A percentile compares a stretch with the other conserved stretches of the same genome.
Conservation (phyloP, 2,113 vertebrate species). For the Tringa solitaria region DNA sequence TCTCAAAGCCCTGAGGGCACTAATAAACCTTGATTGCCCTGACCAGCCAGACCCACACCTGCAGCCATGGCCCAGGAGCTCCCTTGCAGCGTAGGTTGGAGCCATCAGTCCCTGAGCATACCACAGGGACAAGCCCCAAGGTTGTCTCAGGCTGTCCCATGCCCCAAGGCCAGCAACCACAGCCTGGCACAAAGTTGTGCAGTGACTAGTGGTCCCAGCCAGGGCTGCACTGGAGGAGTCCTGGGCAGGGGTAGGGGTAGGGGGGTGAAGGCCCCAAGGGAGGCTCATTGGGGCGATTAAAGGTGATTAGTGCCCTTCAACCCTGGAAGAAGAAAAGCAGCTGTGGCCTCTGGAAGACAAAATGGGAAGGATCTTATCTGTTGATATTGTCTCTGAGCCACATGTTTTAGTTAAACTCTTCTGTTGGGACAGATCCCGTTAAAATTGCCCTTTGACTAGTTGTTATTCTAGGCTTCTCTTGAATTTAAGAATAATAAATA, state of each 20-base stretch:
- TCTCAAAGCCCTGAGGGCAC: too few species aligned
- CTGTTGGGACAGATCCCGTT: not conserved
- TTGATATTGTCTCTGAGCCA: not conserved
- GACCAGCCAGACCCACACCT: not conserved
- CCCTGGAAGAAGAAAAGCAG: not conserved
- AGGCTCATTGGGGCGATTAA: not conserved
- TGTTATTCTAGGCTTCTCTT: not conserved
- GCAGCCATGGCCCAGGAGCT: not conserved
- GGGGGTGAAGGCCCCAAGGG: too few species aligned
- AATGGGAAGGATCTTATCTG: not conserved
- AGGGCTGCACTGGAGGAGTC: not conserved
- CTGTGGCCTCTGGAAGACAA: not conserved
- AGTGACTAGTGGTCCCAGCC: not conserved
- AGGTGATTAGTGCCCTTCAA: not conserved
- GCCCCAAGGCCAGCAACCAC: not conserved
- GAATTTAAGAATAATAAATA: not conserved
- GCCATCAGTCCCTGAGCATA: not conserved
- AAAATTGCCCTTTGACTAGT: not conserved
- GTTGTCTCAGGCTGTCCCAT: fast-evolving
- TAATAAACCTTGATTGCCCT: not conserved
- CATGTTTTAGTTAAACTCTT: not conserved
- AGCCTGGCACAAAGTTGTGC: not conserved
- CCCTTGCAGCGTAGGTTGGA: not conserved
- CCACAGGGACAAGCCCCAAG: not conserved
- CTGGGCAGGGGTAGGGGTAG: not conserved